A percentile compares a stretch with the other conserved stretches of the same genome.
phyloP scores from a whole-genome alignment of 1,140 invertebrate species.

The Cotesia chilonis region DNA sequence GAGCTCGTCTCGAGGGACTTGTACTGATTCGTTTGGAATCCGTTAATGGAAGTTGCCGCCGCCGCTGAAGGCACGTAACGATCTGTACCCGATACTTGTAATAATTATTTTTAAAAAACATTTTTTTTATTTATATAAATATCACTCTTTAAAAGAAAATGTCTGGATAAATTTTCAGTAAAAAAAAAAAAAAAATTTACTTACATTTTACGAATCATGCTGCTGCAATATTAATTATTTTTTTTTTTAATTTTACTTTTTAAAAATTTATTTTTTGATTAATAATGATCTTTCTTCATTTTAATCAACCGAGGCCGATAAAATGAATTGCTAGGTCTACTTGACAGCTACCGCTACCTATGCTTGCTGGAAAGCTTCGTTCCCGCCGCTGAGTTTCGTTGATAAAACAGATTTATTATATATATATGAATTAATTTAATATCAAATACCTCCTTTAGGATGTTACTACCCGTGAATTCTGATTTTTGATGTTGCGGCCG shows the following conservation, averaged over 20 bases:
- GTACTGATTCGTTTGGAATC: slow-evolving; percentile 36
- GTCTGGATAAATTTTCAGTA: too few species aligned
- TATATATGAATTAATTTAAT: neutral
- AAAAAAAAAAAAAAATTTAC: too few species aligned
- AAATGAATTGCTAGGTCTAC: neutral
- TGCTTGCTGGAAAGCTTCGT: neutral
- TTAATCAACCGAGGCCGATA: slow-evolving; percentile 18
- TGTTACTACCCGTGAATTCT: slow-evolving; percentile 32
- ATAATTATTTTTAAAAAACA: slow-evolving; percentile 5
- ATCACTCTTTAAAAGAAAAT: too few species aligned
- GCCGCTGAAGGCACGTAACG: slow-evolving; percentile 27
- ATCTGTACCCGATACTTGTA: slow-evolving; percentile 1
- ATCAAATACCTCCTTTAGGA: slow-evolving; percentile 31
- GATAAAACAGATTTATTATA: slow-evolving; percentile 20
- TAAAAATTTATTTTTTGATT: too few species aligned
- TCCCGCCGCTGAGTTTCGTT: neutral
- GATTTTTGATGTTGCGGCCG: slow-evolving; percentile 39
- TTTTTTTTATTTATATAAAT: too few species aligned
- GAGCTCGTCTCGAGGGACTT: slow-evolving; percentile 32
- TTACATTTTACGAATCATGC: too few species aligned
- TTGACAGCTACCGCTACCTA: slow-evolving; percentile 1
- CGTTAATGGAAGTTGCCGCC: slow-evolving; percentile 31
- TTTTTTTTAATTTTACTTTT: too few species aligned
- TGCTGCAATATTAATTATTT: too few species aligned
- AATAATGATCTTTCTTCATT: neutral